Base-by-base conservation (phyloP, 2,113 vertebrate genomes). In the Cairina moschata region DNA sequence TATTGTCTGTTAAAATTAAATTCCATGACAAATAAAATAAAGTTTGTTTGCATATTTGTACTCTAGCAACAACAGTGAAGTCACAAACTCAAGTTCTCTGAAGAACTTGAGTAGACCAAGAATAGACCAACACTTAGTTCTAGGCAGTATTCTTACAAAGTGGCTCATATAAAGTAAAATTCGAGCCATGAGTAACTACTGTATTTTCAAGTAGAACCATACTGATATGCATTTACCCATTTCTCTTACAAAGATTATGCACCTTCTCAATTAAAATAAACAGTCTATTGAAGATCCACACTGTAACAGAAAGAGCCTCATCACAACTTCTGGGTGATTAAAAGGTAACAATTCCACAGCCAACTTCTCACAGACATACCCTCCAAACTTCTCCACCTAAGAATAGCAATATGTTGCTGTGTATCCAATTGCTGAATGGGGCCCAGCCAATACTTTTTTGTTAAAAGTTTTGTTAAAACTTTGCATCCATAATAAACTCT, bases 371-470 rank as follows among this genome's bases (percentile, higher is more conserved):
- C 3, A 67, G n/a, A 16, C 14, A 83, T 25, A 80, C 12, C 13
- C 16, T 48, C 26, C n/a, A 83, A 71, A 21, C 8, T 52, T 38
- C 26, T 72, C 26, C 32, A 21, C 2, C 20, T 5, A 40, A 31
- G 50, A 79, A 32, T 0, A 40, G 7, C 2, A 13, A 6, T 2
- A 36, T 0, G 1, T 20, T 72, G 14, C 20, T 25, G 56, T 31
- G 26, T 29, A 67, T 38, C 34, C 34, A 66, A 17, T 20, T 40
- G 34, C 8, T 32, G 12, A 65, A 76, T 4, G 14, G 25, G 76
- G 11, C 50, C 8, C 3, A 52, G 13, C 36, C 52, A 82, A 28
- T 11, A 62, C 2, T 26, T 52, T 7, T 23, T n/a, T n/a, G 44
- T 17, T 65, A 17, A 11, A 76, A 25, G 5, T 74, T 87, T 36